These are phyloP conservation scores for Torymus auratus DNA, from an alignment of 2,888 invertebrate genomes.

Conservation along the genomic window DNA sequence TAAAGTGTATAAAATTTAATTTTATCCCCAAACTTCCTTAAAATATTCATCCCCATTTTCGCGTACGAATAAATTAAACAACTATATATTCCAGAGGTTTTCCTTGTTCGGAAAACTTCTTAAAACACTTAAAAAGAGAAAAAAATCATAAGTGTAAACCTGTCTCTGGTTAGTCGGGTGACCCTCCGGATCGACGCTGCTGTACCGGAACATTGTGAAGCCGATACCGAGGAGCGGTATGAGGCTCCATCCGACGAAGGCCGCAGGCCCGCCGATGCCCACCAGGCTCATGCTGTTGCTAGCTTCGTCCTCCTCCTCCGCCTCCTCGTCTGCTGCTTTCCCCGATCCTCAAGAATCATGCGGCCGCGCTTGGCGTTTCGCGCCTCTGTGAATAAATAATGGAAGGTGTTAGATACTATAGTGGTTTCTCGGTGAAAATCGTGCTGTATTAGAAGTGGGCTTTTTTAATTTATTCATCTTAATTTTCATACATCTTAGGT, in stretches of 20 bases:
- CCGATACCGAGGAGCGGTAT: slow-evolving; percentile 90
- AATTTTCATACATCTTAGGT: too few relatives aligned
- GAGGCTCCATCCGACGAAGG: slow-evolving; percentile 82
- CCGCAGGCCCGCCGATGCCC: slow-evolving; percentile 78
- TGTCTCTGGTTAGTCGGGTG: slow-evolving; percentile 84
- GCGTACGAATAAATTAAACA: too few relatives aligned
- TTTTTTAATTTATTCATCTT: too few relatives aligned
- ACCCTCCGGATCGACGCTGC: slow-evolving; percentile 89
- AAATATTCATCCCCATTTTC: too few relatives aligned
- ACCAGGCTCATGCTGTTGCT: slow-evolving; percentile 76
- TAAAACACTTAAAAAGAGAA: too few relatives aligned
- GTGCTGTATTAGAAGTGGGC: too few relatives aligned
- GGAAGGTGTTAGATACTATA: too few relatives aligned
- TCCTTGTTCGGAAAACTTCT: too few relatives aligned
- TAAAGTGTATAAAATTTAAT: too few relatives aligned
- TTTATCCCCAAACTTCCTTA: too few relatives aligned
- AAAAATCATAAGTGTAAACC: slow-evolving; percentile 59
- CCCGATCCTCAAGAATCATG: slow-evolving; percentile 37
- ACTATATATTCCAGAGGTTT: too few relatives aligned
- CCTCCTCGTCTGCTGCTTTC: slow-evolving; percentile 26
- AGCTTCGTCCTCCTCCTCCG: slow-evolving; percentile 60
- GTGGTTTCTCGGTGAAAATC: too few relatives aligned
- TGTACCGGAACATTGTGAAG: slow-evolving; percentile 88
- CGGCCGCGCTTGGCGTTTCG: slow-evolving; percentile 19
- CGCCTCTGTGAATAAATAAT: slow-evolving; percentile 30